Conservation (phyloP, 2,797 vertebrate species). For the Hozukius guyotensis region DNA sequence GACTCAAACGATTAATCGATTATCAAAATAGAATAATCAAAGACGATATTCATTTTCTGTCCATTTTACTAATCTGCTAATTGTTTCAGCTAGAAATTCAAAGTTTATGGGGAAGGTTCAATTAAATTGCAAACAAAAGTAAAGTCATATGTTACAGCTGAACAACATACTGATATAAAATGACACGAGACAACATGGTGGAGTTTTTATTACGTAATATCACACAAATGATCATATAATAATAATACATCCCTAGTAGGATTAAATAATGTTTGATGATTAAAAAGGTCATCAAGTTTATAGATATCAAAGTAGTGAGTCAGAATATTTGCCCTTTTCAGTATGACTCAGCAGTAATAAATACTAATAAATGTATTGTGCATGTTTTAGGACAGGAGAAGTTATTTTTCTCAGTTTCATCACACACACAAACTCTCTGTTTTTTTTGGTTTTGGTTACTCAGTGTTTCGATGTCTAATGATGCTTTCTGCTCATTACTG, state of each 20-base stretch:
- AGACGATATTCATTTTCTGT: background rate
- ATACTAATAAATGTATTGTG: background rate
- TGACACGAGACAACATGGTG: background rate
- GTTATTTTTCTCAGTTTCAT: background rate
- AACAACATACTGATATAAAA: background rate
- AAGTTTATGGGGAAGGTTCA: background rate
- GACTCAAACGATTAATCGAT: background rate
- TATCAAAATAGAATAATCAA: background rate
- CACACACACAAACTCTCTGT: background rate
- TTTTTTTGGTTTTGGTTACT: background rate
- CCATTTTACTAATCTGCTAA: background rate
- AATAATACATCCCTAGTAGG: background rate
- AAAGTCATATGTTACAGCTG: background rate
- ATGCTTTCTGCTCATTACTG: constrained; percentile 28
- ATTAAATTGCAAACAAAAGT: background rate
- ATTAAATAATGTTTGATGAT: background rate
- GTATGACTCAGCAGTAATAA: background rate
- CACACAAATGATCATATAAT: background rate
- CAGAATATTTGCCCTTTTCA: background rate
- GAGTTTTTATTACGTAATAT: background rate
- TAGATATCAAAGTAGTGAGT: background rate
- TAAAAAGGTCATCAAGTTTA: background rate
- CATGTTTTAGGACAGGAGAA: background rate
- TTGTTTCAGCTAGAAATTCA: background rate
- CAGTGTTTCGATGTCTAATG: constrained; percentile 5